Conservation (phyloP, 2,888 invertebrate species). For the Drosophila percnosoma region DNA sequence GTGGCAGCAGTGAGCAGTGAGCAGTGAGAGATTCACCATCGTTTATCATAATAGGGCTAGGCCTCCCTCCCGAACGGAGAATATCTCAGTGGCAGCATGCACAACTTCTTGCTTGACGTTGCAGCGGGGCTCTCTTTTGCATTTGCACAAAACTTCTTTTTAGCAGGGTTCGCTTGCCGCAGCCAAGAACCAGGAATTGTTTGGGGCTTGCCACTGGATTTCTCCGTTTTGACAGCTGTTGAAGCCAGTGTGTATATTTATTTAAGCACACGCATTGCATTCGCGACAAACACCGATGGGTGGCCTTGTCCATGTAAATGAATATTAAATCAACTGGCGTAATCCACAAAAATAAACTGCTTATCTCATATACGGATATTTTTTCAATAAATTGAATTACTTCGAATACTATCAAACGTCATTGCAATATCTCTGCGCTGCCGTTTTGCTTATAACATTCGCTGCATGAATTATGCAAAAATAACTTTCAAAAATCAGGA, state of each 20-base stretch:
- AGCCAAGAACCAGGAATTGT: not conserved
- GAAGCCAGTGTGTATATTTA: not conserved
- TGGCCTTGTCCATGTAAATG: not conserved
- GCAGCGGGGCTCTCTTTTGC: not conserved
- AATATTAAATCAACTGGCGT: not conserved
- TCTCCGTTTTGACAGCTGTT: not conserved
- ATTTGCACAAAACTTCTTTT: not conserved
- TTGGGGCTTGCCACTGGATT: not conserved
- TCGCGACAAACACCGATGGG: not conserved
- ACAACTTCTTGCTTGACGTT: not conserved
- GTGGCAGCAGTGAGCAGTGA: not conserved
- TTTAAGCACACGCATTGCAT: not conserved
- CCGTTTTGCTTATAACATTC: not conserved
- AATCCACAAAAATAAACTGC: not conserved
- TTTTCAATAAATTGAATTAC: not conserved
- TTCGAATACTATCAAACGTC: not conserved
- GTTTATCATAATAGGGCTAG: not conserved
- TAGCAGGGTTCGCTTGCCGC: not conserved
- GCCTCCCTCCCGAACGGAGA: not conserved
- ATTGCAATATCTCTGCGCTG: not conserved
- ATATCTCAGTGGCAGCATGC: not conserved
- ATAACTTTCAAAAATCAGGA: accelerated
- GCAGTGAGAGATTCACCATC: not conserved
- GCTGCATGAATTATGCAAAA: not conserved
- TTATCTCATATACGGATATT: not conserved